A percentile compares a stretch with the other conserved stretches of the same genome.
Evolutionary conservation across 2,113 vertebrate genomes (phyloP).

Genomic region (Vulpes lagopus): DNA sequence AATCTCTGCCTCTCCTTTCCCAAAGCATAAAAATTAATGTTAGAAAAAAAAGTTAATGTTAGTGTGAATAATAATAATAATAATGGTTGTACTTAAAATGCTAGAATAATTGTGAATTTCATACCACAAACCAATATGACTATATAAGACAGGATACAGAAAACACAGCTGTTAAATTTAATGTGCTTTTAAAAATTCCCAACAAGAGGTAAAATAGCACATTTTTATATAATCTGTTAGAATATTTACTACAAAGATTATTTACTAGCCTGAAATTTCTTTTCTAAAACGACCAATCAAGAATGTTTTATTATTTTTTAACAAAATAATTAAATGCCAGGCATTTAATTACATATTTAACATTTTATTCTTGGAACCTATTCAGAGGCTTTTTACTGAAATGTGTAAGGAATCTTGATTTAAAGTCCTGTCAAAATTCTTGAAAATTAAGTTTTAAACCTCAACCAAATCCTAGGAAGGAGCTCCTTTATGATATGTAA

Average conservation of each 20-base stretch:
- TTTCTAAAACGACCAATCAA: not conserved
- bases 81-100: not conserved
- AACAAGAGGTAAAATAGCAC: not conserved
- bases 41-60: not conserved
- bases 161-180: not conserved
- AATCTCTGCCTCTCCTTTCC: not conserved
- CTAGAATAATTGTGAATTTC: not conserved
- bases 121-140: not conserved
- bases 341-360: not conserved
- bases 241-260: slow-evolving; percentile 14
- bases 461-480: not conserved
- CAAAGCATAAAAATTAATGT: not conserved
- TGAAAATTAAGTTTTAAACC: slow-evolving; percentile 45
- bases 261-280: not conserved
- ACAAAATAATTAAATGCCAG: slow-evolving; percentile 35
- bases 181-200: slow-evolving; percentile 1
- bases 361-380: not conserved
- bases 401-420: not conserved
- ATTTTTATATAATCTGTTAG: not conserved
- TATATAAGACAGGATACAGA: not conserved
- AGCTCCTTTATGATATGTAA: not conserved
- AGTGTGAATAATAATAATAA: not conserved
- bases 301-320: not conserved
- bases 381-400: slow-evolving; percentile 13
- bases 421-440: not conserved